A percentile compares a stretch with the other conserved stretches of the same genome.
Conservation (phyloP, 2,888 invertebrate species). For the Drosophila sordidapex region DNA sequence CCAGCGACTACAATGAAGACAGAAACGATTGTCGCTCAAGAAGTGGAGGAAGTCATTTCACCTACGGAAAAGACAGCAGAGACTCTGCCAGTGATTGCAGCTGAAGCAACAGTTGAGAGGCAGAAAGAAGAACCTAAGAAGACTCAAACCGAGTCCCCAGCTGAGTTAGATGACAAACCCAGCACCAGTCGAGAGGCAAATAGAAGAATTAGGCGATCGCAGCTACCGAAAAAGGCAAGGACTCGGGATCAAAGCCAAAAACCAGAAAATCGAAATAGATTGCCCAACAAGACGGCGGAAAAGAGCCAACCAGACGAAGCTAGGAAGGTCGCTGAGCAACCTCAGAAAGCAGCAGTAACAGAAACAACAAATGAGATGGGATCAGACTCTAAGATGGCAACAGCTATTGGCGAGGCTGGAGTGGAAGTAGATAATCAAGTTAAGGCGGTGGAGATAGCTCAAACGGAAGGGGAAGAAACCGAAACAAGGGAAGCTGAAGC, state of each 20-base stretch:
- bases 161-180: constrained; percentile 47
- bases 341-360: background rate
- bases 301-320: background rate
- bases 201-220: constrained; percentile 51
- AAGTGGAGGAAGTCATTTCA: background rate
- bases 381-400: background rate
- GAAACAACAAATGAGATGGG: too few species aligned
- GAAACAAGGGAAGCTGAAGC: background rate
- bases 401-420: background rate
- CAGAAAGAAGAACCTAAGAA: background rate
- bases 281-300: constrained; percentile 12
- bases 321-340: background rate
- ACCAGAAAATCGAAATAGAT: constrained; percentile 45
- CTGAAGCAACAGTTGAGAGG: background rate
- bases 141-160: background rate
- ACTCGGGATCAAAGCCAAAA: constrained; percentile 63
- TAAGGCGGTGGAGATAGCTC: background rate
- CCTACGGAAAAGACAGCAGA: background rate
- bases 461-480: background rate
- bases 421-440: background rate
- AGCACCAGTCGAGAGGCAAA: constrained; percentile 62
- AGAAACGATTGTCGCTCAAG: background rate
- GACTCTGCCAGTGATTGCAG: too few species aligned
- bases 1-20: too few species aligned
- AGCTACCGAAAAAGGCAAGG: constrained; percentile 49